Percentiles rank a stretch among this genome's conserved stretches.
phyloP scores from a whole-genome alignment of 2,113 vertebrate genomes.

The Leucopternis melanops region DNA sequence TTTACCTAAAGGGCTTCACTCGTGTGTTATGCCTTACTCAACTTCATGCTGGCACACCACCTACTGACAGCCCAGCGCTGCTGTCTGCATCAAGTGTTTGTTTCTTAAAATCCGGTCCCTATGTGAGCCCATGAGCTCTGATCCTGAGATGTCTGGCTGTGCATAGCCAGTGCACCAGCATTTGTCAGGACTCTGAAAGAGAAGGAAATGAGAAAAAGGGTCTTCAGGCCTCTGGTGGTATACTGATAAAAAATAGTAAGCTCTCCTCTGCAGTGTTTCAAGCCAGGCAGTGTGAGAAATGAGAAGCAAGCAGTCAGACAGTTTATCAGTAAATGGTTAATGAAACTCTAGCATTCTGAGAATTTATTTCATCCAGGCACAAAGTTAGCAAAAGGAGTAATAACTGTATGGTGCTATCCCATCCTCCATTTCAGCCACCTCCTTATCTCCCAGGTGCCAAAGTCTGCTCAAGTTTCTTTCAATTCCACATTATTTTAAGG shows the following conservation, averaged over 20 bases:
- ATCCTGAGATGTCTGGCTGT: background rate
- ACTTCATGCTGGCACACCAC: constrained; percentile 1
- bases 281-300: background rate
- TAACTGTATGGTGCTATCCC: background rate
- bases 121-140: background rate
- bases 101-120: background rate
- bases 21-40: background rate
- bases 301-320: background rate
- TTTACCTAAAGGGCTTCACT: background rate
- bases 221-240: background rate
- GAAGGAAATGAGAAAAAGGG: background rate
- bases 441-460: background rate
- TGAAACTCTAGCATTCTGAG: background rate
- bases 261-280: background rate
- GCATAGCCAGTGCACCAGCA: background rate
- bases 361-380: background rate
- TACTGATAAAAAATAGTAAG: background rate
- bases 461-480: background rate
- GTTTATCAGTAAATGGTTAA: background rate
- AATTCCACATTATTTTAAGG: background rate
- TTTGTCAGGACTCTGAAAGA: background rate
- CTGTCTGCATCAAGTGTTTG: background rate
- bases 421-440: background rate
- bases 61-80: background rate
- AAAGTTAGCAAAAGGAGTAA: background rate